Percentiles rank a stretch among this genome's conserved stretches.
Conservation (phyloP, 2,888 invertebrate species). For the Drosophila niveifrons region DNA sequence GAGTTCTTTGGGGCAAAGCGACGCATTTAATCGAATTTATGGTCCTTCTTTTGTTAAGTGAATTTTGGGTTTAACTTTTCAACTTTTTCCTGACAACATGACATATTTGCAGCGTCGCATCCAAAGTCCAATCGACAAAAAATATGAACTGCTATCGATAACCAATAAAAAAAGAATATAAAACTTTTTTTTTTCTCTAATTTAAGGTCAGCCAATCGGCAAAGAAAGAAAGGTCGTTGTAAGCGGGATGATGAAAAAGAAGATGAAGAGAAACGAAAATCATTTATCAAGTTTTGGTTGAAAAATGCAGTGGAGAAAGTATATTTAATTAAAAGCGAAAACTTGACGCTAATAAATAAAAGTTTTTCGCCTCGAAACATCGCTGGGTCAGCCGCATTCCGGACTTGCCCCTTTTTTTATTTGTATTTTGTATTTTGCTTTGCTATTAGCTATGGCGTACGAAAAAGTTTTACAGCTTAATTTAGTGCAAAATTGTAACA, state of each 20-base stretch:
- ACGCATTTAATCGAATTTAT: slow-evolving; percentile 43
- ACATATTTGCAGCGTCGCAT: slow-evolving; percentile 53
- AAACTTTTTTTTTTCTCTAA: slow-evolving; percentile 38
- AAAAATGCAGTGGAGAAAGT: slow-evolving; percentile 52
- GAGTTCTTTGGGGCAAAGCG: slow-evolving; percentile 15
- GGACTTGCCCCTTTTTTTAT: slow-evolving; percentile 2
- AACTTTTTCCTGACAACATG: slow-evolving; percentile 63
- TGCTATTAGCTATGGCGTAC: slow-evolving; percentile 16
- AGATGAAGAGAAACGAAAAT: slow-evolving; percentile 46
- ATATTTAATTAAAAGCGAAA: slow-evolving; percentile 71
- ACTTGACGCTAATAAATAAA: slow-evolving; percentile 72
- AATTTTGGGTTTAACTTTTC: slow-evolving; percentile 57
- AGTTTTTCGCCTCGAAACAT: slow-evolving; percentile 39
- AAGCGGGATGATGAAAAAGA: slow-evolving; percentile 1
- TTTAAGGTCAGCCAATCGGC: slow-evolving; percentile 42
- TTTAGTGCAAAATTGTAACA: slow-evolving; percentile 61
- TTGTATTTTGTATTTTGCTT: neutral
- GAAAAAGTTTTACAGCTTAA: slow-evolving; percentile 58
- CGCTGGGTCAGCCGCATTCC: slow-evolving; percentile 22
- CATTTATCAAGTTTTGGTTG: slow-evolving; percentile 66
- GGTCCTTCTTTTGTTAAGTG: slow-evolving; percentile 26
- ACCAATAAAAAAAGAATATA: slow-evolving; percentile 42
- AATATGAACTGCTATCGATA: slow-evolving; percentile 56
- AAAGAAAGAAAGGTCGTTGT: slow-evolving; percentile 10
- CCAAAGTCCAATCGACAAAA: slow-evolving; percentile 25